Evolutionary conservation across 2,797 vertebrate species (phyloP), one percentile per base, ranked within the genome.

Genomic region (Myotis myotis): DNA sequence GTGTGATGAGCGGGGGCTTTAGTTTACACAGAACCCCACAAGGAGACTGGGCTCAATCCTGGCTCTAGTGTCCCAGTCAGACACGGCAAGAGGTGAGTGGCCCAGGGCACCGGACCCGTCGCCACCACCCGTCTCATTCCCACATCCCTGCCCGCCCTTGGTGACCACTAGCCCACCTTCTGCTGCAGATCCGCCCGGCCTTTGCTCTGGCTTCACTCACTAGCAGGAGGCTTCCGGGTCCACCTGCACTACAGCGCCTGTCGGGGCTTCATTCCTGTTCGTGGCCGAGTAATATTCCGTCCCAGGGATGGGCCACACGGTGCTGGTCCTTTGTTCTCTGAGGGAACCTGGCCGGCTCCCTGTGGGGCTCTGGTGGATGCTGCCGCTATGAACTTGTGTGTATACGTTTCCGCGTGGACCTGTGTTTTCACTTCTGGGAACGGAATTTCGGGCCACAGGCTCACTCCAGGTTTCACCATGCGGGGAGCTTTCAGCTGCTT

Each of bases 231-330:
- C 23, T 3, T 19, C 66, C 1, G 17, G 60, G 41, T 4, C n/a
- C 80, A 2, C 0, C 25, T 33, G 3, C 0, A 0, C 12, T 2
- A 12, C 1, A 3, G n/a, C 0, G 0, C 0, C 6, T 8, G 30
- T 3, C 6, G 0, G 23, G 1, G 4, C 47, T 30, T 22, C 20
- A 0, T 12, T 22, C 80, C 51, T 51, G 74, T 15, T 4, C 23
- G 1, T 5, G 81, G 57, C 87, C 1, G 2, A 44, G 6, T 28
- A 20, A 6, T 49, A 13, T 3, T 30, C 62, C 19, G 0, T 0
- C 0, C 6, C 1, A 2, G 2, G 38, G n/a, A 1, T 0, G 5
- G 47, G 0, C 15, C 64, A 2, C 44, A 0, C 4, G 15, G 1
- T 4, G 30, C 8, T 8, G 20, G 0, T 51, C 60, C 51, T 16